Evolutionary conservation across 2,113 vertebrate species (phyloP), one percentile per base, ranked within the genome.

Genomic region (Tor tambroides): DNA sequence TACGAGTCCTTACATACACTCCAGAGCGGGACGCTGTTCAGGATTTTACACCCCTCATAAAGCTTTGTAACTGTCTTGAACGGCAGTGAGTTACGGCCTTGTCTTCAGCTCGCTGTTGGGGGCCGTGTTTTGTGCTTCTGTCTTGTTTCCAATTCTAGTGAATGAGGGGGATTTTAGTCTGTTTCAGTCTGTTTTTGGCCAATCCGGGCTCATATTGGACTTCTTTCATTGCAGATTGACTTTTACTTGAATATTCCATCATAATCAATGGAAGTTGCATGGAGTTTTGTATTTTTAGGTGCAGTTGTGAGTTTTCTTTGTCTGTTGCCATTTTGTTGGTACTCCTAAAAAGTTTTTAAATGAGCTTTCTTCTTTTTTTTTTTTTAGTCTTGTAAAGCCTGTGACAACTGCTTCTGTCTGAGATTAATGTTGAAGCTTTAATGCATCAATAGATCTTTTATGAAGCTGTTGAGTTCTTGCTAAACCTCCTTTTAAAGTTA

Each of bases 41-140:
- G 81, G 26, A 38, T 72, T 83, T 83, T 71, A 71, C 65, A 51
- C 46, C 46, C 63, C 81, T 83, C 63, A 35, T 83, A 71, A 72
- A 83, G 81, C 9, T 2, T 9, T 56, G 81, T 71, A 83, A 54
- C 65, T n/a, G 81, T 83, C 65, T 43, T 21, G 35, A 65, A 65
- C 2, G 7, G n/a, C 59, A 21, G 59, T 63, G 80, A 82, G 59
- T 67, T 49, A 67, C 1, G 26, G 38, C 80, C 77, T 35, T 3
- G 32, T 59, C 77, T 79, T 51, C 32, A 41, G 5, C 21, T 63
- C 32, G 5, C 79, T 12, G 38, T 12, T 41, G 38, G 80, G 35
- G 80, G 11, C 2, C 5, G 7, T 6, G 46, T 79, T 54, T 79
- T 56, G 23, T 30, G 28, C 46, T 23, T 35, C 32, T 35, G 32